Conservation (phyloP, 2,113 vertebrate genomes). For the Laticauda colubrina region DNA sequence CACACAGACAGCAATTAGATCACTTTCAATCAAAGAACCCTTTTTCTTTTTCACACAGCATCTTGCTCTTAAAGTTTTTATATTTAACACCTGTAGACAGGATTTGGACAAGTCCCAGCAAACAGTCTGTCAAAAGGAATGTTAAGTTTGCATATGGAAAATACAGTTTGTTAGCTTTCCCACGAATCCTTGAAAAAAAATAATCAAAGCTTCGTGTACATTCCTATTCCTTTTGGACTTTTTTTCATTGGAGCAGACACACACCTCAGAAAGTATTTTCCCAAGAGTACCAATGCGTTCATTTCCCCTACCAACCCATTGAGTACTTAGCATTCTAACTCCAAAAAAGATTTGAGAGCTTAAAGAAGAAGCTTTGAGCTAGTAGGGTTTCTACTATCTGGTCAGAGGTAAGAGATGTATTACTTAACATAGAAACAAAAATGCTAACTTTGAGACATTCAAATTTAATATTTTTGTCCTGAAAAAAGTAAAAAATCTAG, state of each 20-base stretch:
- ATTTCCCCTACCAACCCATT: not conserved
- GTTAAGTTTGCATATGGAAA: conserved; percentile 54
- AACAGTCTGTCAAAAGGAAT: conserved; percentile 53
- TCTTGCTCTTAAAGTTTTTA: conserved; percentile 44
- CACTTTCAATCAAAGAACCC: conserved; percentile 47
- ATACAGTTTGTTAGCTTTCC: conserved; percentile 50
- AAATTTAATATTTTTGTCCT: not conserved
- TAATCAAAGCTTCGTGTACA: conserved; percentile 17
- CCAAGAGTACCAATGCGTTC: not conserved
- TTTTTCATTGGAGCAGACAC: not conserved
- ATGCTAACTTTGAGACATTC: not conserved
- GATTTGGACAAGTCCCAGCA: conserved; percentile 61
- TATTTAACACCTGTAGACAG: conserved; percentile 57
- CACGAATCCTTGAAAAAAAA: conserved; percentile 50
- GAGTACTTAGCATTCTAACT: not conserved
- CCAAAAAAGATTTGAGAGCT: not conserved
- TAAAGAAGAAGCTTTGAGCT: not conserved
- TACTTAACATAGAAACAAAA: not conserved
- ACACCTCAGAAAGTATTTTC: conserved; percentile 11
- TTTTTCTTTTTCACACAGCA: conserved; percentile 41
- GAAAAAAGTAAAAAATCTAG: not conserved
- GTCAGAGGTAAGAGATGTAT: not conserved
- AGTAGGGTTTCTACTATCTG: not conserved
- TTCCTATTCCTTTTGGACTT: conserved; percentile 14
- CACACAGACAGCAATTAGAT: conserved; percentile 22